These are phyloP conservation scores for Ptilodon capucinus DNA, from an alignment of 2,888 invertebrate genomes.

Conservation along the genomic window DNA sequence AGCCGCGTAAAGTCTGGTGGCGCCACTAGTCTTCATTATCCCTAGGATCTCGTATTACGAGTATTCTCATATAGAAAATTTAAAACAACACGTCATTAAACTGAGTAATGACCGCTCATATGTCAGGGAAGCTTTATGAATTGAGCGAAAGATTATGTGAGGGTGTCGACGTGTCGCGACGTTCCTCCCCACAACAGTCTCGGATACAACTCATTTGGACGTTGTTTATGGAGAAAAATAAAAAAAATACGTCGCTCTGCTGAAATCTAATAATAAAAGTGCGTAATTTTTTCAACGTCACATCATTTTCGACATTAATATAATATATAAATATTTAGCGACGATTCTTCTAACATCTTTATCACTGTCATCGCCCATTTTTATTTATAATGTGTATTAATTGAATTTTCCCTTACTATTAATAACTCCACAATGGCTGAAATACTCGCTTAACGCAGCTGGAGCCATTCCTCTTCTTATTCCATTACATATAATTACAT, in stretches of 20 bases:
- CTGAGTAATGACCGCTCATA: conserved; percentile 37
- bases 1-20: neutral
- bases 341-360: no score
- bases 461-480: no score
- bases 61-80: conserved; percentile 25
- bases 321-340: no score
- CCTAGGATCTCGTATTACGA: conserved; percentile 16
- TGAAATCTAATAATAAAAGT: conserved; percentile 37
- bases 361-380: no score
- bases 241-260: conserved; percentile 37
- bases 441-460: no score
- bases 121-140: conserved; percentile 42
- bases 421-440: no score
- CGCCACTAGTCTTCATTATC: neutral
- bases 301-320: conserved; percentile 5
- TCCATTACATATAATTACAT: no score
- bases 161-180: conserved; percentile 31
- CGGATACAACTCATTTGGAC: conserved; percentile 41
- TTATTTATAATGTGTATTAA: no score
- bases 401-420: no score
- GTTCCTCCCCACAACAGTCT: conserved; percentile 8
- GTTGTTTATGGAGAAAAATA: conserved; percentile 45
- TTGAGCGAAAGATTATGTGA: conserved; percentile 44
- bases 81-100: conserved; percentile 47
- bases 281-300: conserved; percentile 14